phyloP scores from a whole-genome alignment of 2,797 vertebrate species.

The Sebastiscus albofasciatus region DNA sequence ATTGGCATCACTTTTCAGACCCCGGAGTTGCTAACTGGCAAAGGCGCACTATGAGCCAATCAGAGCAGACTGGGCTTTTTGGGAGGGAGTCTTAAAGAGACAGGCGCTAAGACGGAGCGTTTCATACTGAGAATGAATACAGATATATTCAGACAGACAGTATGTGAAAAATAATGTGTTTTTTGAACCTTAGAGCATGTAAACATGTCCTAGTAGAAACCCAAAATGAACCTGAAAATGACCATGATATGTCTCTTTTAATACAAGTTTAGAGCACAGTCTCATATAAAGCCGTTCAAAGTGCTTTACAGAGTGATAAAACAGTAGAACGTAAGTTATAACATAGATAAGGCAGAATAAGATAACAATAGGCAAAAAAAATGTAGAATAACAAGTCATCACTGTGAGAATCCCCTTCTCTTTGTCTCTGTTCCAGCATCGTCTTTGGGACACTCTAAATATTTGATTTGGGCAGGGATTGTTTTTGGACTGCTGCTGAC shows the following conservation, averaged over 20 bases:
- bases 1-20: no score
- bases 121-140: no score
- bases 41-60: no score
- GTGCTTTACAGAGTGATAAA: background rate
- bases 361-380: background rate
- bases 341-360: background rate
- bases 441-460: slow-evolving; percentile 10
- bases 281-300: background rate
- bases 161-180: no score
- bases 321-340: background rate
- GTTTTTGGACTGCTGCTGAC: slow-evolving; percentile 19
- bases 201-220: no score
- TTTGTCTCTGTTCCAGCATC: slow-evolving; percentile 28
- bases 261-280: background rate
- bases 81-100: no score
- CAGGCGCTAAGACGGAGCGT: no score
- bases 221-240: no score
- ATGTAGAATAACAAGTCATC: background rate
- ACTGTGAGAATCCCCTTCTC: slow-evolving; percentile 1
- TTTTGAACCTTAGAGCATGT: no score
- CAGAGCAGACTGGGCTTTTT: no score
- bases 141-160: no score
- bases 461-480: slow-evolving; percentile 30
- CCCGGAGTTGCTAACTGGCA: no score
- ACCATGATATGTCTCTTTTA: background rate